Conservation (phyloP, 2,797 vertebrate genomes). For the Sebastes kiyomatsui region DNA sequence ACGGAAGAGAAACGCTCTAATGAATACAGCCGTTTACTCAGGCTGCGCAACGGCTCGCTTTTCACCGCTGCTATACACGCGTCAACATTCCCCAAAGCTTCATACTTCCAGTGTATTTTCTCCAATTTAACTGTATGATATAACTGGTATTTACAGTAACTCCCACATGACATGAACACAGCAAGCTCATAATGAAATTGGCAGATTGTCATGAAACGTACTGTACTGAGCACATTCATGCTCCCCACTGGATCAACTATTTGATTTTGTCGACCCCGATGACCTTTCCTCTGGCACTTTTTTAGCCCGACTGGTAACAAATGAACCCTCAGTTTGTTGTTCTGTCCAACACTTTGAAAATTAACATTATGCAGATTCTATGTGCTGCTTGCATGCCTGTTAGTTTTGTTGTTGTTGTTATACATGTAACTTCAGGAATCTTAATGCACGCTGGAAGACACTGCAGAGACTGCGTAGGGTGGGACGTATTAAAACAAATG, state of each 20-base stretch:
- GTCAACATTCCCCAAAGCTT: background rate
- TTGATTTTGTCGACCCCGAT: no score
- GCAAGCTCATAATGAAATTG: background rate
- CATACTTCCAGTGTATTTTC: background rate
- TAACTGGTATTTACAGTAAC: background rate
- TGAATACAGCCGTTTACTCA: background rate
- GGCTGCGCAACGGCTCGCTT: rapidly evolving
- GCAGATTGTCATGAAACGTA: background rate
- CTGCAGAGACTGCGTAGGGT: constrained; percentile 5
- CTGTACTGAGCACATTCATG: background rate
- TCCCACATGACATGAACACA: background rate
- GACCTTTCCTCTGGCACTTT: no score
- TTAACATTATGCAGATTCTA: background rate
- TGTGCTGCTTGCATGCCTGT: background rate
- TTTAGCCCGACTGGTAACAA: background rate
- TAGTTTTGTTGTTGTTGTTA: background rate
- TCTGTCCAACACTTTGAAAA: background rate
- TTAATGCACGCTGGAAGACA: background rate
- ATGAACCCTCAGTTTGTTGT: background rate
- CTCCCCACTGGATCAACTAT: background rate
- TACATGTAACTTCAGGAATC: background rate
- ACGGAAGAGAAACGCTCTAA: background rate
- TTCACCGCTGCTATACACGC: background rate
- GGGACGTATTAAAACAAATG: constrained; percentile 42
- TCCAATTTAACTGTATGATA: background rate